Conservation (phyloP, 2,113 vertebrate species). For the Eudyptes chrysolophus region DNA sequence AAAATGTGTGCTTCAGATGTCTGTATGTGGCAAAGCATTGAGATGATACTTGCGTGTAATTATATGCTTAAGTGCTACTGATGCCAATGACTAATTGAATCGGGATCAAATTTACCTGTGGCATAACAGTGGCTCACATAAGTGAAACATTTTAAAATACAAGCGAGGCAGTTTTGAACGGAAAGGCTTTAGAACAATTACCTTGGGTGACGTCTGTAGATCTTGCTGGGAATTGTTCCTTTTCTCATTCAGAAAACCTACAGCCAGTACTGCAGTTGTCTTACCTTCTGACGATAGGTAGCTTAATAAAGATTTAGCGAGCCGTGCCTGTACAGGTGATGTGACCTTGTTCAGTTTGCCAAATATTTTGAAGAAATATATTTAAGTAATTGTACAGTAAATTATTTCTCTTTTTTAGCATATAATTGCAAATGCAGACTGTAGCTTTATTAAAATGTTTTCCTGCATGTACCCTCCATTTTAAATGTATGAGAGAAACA, state of each 20-base stretch:
- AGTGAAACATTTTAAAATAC: background rate
- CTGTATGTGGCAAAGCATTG: background rate
- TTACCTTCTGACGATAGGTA: fast-evolving
- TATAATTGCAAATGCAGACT: background rate
- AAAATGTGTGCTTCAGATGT: background rate
- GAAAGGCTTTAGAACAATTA: background rate
- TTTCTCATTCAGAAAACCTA: background rate
- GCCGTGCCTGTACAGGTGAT: background rate
- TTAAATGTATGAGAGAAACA: background rate
- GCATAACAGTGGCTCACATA: background rate
- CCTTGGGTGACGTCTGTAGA: background rate
- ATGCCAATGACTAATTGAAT: background rate
- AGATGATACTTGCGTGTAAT: background rate
- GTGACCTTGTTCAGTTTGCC: background rate
- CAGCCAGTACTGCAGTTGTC: background rate
- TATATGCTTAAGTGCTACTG: background rate
- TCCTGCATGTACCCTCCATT: background rate
- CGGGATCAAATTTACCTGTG: background rate
- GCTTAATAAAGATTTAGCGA: background rate
- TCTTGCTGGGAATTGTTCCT: background rate
- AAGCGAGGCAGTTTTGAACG: background rate
- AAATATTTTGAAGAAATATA: background rate
- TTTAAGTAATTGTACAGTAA: background rate
- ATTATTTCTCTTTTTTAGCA: background rate
- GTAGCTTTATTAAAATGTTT: background rate